Evolutionary conservation across 53 echinoderm and acorn worm genomes (phyloP).

Genomic region (Holothuria leucospilota): DNA sequence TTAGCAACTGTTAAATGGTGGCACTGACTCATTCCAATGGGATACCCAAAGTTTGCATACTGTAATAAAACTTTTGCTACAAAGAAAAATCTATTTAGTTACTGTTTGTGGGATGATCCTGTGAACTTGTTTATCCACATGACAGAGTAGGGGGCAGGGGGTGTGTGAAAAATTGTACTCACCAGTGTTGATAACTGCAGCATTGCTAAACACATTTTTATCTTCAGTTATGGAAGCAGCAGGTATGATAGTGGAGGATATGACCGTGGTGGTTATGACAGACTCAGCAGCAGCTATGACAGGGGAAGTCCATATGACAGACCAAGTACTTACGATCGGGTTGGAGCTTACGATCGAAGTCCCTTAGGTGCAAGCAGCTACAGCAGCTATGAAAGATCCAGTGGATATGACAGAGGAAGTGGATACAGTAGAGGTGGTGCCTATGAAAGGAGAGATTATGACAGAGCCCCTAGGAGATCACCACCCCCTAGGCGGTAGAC

Average conservation of each 20-base stretch:
- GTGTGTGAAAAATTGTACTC: too few relatives aligned
- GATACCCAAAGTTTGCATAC: too few relatives aligned
- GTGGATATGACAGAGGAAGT: slow-evolving; percentile 18
- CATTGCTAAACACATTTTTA: neutral
- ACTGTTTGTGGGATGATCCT: too few relatives aligned
- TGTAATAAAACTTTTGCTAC: too few relatives aligned
- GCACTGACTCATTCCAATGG: too few relatives aligned
- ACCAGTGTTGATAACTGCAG: too few relatives aligned
- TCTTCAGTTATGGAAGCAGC: slow-evolving; percentile 31
- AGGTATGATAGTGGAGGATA: slow-evolving; percentile 15
- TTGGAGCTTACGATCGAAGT: slow-evolving; percentile 7
- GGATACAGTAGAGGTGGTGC: slow-evolving; percentile 3
- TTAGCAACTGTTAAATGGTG: too few relatives aligned
- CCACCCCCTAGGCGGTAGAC: slow-evolving; percentile 48
- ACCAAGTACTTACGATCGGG: slow-evolving; percentile 22
- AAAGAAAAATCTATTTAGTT: too few relatives aligned
- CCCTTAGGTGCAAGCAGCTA: neutral
- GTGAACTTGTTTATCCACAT: too few relatives aligned
- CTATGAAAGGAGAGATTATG: slow-evolving; percentile 29
- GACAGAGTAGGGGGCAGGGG: too few relatives aligned
- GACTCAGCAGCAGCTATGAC: slow-evolving; percentile 13
- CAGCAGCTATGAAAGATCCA: slow-evolving; percentile 44
- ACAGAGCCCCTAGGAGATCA: slow-evolving; percentile 26
- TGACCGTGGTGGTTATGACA: slow-evolving; percentile 25
- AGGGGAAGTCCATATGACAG: slow-evolving; percentile 20